Evolutionary conservation across 2,797 vertebrate genomes (phyloP), one percentile per base, ranked within the genome.

Genomic region (Numenius phaeopus): DNA sequence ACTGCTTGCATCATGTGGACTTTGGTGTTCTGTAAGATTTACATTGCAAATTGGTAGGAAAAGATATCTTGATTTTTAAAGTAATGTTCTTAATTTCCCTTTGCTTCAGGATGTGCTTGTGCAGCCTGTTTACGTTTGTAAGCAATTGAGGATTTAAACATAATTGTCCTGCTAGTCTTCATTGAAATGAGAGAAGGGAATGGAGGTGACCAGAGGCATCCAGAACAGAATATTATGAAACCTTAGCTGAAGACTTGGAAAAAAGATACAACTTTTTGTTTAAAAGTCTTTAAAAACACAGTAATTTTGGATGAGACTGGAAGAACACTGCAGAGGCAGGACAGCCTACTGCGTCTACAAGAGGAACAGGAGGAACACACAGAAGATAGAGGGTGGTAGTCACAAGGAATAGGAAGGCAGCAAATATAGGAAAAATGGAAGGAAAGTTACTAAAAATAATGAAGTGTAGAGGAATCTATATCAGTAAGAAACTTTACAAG

Each of bases 1-100:
- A 44, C 7, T 65, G 42, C 40, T 81, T 81, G 26, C 26, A 65
- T 58, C 34, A 58, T 0, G 1, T 14, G 29, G 69, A n/a, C 27
- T 90, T 84, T 57, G 61, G n/a, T 89, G n/a, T 91, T 92, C 29
- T 85, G 52, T 34, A 55, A 69, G 54, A n/a, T 78, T 85, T 90
- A 40, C 22, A 37, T 57, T 94, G 62, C 42, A 64, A 22, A 79
- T 86, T 32, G n/a, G 27, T 78, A 75, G 76, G 49, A 95, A 91
- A 67, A 49, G 0, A 21, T 87, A 65, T 21, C 91, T 91, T 88
- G 9, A 16, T 78, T 88, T 93, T 40, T 5, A 66, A 86, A 93
- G 44, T 69, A 58, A 42, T 42, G 9, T 40, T 84, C n/a, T 42
- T 76, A 9, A 18, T 90, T 84, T 81, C 4, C 5, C 75, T 86